A percentile compares a stretch with the other conserved stretches of the same genome.
Evolutionary conservation across 2,888 invertebrate genomes (phyloP).

Genomic region (Cantharis nigra): DNA sequence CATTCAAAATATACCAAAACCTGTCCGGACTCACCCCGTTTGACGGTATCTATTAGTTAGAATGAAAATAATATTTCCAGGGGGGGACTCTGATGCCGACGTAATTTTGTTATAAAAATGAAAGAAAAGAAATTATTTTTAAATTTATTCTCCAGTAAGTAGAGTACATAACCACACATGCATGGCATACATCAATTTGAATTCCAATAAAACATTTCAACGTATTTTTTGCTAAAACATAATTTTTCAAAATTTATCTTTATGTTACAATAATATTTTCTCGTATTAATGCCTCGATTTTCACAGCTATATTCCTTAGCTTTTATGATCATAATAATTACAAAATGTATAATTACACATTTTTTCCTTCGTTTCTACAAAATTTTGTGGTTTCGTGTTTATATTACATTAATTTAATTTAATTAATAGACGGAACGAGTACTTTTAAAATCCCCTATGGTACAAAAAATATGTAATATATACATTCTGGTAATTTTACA

Average conservation of each 20-base stretch:
- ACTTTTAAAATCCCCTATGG: not conserved
- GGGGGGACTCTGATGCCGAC: no score
- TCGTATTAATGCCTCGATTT: constrained; percentile 37
- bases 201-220: constrained; percentile 34
- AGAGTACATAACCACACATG: constrained; percentile 46
- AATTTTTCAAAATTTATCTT: constrained; percentile 17
- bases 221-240: constrained; percentile 29
- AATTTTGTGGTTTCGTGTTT: constrained; percentile 1
- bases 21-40: no score
- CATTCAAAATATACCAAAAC: no score
- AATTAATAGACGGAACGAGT: not conserved
- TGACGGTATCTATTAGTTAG: no score
- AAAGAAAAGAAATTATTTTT: constrained; percentile 29
- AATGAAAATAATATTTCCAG: no score
- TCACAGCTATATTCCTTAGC: constrained; percentile 37
- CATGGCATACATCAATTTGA: constrained; percentile 42
- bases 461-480: constrained; percentile 21
- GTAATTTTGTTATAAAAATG: no score
- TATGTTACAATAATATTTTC: constrained; percentile 28
- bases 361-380: constrained; percentile 4
- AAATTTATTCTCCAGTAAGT: constrained; percentile 45
- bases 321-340: constrained; percentile 6
- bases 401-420: not conserved
- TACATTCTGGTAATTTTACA: constrained; percentile 12
- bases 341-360: constrained; percentile 23